Base-by-base conservation (phyloP, 2,888 invertebrate species). In the Blastobasis adustella region DNA sequence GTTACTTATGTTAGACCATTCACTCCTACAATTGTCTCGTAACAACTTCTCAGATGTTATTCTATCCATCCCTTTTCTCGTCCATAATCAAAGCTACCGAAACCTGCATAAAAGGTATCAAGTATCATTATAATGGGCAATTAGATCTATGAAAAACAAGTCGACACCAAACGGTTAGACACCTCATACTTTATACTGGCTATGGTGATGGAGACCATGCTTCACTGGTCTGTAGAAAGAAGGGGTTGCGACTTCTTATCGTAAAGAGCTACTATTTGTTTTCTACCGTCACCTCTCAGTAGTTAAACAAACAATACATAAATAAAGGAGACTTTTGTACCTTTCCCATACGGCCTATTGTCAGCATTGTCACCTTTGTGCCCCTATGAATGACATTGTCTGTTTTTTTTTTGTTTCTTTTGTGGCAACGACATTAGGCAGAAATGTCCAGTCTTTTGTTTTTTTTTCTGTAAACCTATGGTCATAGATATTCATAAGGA, bases 41-140 rank as follows among this genome's bases (percentile, higher is more conserved):
- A 23, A 23, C 3, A 23, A 23, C 2, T 23, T 23, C 23, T 23
- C 23, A 23, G 23, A 23, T 2, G 23, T 2, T 23, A 23, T 23
- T 23, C 23, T 23, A 23, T 23, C 23, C 23, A 23, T 23, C 23
- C 23, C 23, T 23, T 23, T 23, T 23, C 23, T 23, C 3, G 23
- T 23, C 23, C 23, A n/a, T 10, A 46, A 41, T 36, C 36, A 7
- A 45, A 41, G 39, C 45, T 38, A 45, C 41, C 10, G 6, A 53
- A 53, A 23, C 50, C 45, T 46, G 49, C 47, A 52, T 69, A 58
- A 71, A 68, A 66, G 66, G 68, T 80, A 82, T 85, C 85, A 73
- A 76, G 81, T 88, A 79, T 81, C 86, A 77, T 85, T 85, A 82
- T 88, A 87, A 88, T 85, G 67, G 82, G 79, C 85, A 87, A 87